Conservation (phyloP, 2,888 invertebrate genomes). For the Griposia aprilina region DNA sequence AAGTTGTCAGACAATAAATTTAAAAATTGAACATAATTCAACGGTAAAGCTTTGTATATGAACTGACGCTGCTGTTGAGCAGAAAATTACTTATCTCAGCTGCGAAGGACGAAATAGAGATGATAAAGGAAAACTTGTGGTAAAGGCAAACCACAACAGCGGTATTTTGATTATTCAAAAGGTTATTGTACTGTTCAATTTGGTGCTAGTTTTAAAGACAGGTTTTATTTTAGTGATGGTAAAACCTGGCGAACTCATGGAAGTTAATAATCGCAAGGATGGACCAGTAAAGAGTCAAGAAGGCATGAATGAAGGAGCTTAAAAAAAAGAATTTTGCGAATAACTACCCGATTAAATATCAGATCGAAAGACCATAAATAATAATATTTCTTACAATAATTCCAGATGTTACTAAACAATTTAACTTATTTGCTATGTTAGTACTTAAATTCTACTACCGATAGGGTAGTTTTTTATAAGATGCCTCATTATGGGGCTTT, state of each 20-base stretch:
- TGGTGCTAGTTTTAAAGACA: neutral
- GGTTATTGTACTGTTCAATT: neutral
- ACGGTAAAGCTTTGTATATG: neutral
- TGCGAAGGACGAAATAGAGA: conserved; percentile 3
- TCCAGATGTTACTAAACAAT: too few relatives aligned
- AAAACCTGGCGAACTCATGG: neutral
- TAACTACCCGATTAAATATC: neutral
- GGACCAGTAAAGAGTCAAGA: too few relatives aligned
- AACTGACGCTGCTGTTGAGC: conserved; percentile 22
- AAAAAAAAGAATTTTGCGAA: too few relatives aligned
- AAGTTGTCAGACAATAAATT: conserved; percentile 36
- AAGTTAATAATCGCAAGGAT: neutral
- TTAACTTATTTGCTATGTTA: too few relatives aligned
- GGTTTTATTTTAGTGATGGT: neutral
- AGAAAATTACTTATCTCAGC: conserved; percentile 51
- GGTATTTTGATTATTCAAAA: neutral
- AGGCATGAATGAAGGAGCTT: too few relatives aligned
- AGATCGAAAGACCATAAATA: neutral
- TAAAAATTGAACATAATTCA: conserved; percentile 33
- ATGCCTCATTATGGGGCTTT: too few relatives aligned
- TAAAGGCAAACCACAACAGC: conserved; percentile 12
- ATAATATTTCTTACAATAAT: too few relatives aligned
- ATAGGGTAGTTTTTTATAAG: too few relatives aligned
- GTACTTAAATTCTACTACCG: too few relatives aligned
- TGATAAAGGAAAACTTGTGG: conserved; percentile 29